Evolutionary conservation across 2,797 vertebrate genomes (phyloP).

Genomic region (Chaetodon trifasciatus): DNA sequence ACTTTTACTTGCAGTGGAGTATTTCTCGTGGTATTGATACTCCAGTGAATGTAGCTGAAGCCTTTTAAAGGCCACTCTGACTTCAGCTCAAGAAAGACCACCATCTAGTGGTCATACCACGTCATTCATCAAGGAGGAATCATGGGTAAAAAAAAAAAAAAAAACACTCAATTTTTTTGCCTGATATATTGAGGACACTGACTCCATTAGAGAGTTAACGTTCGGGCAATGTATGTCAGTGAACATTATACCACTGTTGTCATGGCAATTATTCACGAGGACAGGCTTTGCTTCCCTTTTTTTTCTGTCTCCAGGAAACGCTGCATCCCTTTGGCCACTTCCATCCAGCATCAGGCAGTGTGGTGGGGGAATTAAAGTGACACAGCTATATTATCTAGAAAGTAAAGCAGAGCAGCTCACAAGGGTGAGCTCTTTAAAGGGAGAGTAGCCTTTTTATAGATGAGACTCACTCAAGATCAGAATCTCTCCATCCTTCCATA

Average conservation of each 20-base stretch:
- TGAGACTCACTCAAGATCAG: slow-evolving; percentile 24
- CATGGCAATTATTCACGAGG: slow-evolving; percentile 58
- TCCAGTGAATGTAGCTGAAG: not conserved
- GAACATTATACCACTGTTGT: slow-evolving; percentile 38
- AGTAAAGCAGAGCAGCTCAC: slow-evolving; percentile 81
- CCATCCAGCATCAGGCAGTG: slow-evolving; percentile 45
- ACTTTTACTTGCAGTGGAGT: no score
- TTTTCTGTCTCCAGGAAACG: slow-evolving; percentile 53
- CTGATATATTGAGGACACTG: slow-evolving; percentile 37
- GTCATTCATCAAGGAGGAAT: slow-evolving; percentile 35
- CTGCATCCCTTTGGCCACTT: slow-evolving; percentile 58
- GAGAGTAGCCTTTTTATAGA: slow-evolving; percentile 69
- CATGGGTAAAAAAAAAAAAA: slow-evolving; percentile 37
- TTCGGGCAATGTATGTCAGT: slow-evolving; percentile 43
- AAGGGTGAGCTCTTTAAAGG: slow-evolving; percentile 69
- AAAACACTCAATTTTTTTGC: not conserved
- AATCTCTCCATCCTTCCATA: slow-evolving; percentile 43
- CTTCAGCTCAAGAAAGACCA: slow-evolving; percentile 42
- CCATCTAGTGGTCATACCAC: slow-evolving; percentile 71
- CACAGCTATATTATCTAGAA: slow-evolving; percentile 69
- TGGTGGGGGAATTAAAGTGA: slow-evolving; percentile 76
- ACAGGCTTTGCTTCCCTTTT: slow-evolving; percentile 29
- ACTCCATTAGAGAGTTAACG: slow-evolving; percentile 40
- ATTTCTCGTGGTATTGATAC: no score
- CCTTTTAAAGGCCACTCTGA: not conserved